phyloP scores from a whole-genome alignment of 2,797 vertebrate genomes.

The Anguilla anguilla region DNA sequence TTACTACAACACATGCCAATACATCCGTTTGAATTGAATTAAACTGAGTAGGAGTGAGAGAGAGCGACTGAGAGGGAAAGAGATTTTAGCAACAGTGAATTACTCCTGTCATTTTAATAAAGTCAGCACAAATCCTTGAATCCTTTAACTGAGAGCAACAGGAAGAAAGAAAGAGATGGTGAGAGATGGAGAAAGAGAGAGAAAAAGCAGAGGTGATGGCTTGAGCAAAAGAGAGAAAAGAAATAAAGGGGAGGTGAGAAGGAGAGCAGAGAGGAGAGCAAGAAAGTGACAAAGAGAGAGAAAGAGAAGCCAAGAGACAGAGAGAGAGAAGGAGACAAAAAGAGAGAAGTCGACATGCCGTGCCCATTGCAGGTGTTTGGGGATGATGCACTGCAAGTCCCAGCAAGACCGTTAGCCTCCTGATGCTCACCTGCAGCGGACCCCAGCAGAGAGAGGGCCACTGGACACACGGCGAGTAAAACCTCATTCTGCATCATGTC shows the following conservation, averaged over 20 bases:
- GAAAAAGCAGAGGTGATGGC: not conserved
- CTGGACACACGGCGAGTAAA: not conserved
- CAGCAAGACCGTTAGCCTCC: not conserved
- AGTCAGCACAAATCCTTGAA: not conserved
- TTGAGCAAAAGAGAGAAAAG: not conserved
- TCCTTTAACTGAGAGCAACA: not conserved
- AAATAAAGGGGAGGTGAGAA: not conserved
- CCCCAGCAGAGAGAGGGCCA: not conserved
- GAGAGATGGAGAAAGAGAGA: not conserved
- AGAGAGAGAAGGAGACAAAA: not conserved
- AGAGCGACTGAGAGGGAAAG: not conserved
- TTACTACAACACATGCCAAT: not conserved
- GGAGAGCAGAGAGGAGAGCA: not conserved
- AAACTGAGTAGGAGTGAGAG: slow-evolving; percentile 7
- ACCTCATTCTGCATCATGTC: not conserved
- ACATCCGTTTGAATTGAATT: slow-evolving; percentile 2
- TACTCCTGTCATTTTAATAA: slow-evolving; percentile 1
- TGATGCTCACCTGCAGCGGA: not conserved
- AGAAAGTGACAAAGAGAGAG: not conserved
- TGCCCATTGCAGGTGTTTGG: not conserved
- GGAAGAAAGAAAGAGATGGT: not conserved
- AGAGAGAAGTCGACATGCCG: not conserved
- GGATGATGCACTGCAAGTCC: not conserved
- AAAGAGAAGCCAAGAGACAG: not conserved
- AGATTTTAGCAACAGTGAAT: not conserved